Evolutionary conservation across 2,797 vertebrate species (phyloP).

Genomic region (Danio albolineatus): DNA sequence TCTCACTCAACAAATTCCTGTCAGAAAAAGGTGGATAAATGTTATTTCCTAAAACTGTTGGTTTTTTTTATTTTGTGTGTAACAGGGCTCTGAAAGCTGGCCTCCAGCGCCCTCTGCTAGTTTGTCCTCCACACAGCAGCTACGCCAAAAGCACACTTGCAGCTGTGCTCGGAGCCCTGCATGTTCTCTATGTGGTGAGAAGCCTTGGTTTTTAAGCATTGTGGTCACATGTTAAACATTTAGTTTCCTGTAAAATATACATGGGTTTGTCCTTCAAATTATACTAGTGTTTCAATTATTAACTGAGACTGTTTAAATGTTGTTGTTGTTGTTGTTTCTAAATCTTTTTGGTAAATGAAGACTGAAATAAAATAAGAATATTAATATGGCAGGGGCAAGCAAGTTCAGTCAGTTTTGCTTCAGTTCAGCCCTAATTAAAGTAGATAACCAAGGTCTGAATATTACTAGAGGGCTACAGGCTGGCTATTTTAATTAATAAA

Average conservation of each 20-base stretch:
- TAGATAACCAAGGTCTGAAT: no score
- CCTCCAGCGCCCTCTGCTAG: conserved; percentile 81
- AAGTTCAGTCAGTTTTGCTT: no score
- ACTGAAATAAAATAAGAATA: neutral
- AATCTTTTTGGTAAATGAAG: neutral
- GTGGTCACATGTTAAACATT: neutral
- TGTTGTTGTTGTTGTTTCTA: no score
- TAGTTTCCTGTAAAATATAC: neutral
- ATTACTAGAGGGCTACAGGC: no score
- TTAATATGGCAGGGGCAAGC: no score
- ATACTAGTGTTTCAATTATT: no score
- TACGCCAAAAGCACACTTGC: conserved; percentile 74
- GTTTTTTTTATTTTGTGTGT: neutral
- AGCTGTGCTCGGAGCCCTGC: conserved; percentile 80
- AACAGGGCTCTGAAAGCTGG: conserved; percentile 81
- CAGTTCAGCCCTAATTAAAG: no score
- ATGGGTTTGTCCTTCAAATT: neutral
- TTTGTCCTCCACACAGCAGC: conserved; percentile 76
- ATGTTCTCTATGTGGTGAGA: conserved; percentile 82
- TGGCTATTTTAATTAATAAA: no score
- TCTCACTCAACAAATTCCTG: no score
- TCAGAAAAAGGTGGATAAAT: neutral
- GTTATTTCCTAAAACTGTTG: neutral
- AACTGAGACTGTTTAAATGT: no score
- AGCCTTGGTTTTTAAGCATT: neutral